A percentile compares a stretch with the other conserved stretches of the same genome.
Evolutionary conservation across 2,113 vertebrate species (phyloP).

Genomic region (Phainopepla nitens): DNA sequence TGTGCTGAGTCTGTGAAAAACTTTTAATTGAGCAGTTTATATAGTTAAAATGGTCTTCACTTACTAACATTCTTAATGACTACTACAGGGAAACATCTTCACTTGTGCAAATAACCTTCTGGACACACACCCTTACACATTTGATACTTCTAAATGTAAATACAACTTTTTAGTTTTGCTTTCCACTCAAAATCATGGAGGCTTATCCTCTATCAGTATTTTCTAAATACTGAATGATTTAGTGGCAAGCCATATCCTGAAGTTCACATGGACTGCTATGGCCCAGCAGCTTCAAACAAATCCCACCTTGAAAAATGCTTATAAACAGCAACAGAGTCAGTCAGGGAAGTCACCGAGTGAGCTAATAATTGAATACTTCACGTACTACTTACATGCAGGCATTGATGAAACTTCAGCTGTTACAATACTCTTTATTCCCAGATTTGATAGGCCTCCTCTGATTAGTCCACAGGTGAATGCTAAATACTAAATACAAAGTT

Average conservation of each 20-base stretch:
- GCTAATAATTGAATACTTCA: not conserved
- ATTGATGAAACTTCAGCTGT: constrained; percentile 94
- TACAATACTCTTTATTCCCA: constrained; percentile 95
- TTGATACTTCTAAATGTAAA: not conserved
- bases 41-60: not conserved
- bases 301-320: not conserved
- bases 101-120: not conserved
- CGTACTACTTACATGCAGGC: constrained; percentile 86
- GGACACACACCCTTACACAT: not conserved
- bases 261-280: not conserved
- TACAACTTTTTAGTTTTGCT: not conserved
- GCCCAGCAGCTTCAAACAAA: not conserved
- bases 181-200: not conserved
- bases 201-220: not conserved
- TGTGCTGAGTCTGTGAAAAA: not conserved
- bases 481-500: constrained; percentile 81
- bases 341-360: not conserved
- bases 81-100: not conserved
- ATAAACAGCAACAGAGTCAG: not conserved
- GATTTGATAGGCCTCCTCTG: constrained; percentile 87
- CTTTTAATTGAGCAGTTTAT: not conserved
- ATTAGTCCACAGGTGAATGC: constrained; percentile 94
- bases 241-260: not conserved
- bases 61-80: not conserved
- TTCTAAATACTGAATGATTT: not conserved